Percentiles rank a stretch among this genome's conserved stretches.
phyloP scores from a whole-genome alignment of 1,140 invertebrate genomes.

The Parapsyche elsis region DNA sequence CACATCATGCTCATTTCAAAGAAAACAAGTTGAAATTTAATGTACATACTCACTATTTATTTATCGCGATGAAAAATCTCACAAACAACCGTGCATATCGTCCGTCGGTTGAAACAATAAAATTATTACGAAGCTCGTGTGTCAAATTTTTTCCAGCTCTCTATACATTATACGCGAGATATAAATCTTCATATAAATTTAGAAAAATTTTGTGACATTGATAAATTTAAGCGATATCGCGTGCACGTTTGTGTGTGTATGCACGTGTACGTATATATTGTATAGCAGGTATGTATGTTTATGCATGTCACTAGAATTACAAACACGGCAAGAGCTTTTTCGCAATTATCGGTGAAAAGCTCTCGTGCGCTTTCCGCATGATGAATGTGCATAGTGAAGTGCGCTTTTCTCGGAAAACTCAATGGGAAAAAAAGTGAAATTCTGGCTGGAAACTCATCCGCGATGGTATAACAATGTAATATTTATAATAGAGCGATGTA shows the following conservation, averaged over 20 bases:
- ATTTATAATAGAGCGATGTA: no score
- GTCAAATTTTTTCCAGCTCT: slow-evolving; percentile 6
- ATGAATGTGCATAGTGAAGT: not conserved
- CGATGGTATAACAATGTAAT: no score
- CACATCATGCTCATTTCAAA: no score
- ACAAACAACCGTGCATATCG: not conserved
- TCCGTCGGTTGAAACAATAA: not conserved
- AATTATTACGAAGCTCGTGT: slow-evolving; percentile 10
- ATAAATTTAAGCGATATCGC: slow-evolving; percentile 1
- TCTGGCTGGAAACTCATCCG: no score
- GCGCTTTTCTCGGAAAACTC: slow-evolving; percentile 1
- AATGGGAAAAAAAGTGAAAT: no score
- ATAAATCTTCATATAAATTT: not conserved
- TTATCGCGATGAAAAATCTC: slow-evolving; percentile 8
- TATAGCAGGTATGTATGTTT: no score
- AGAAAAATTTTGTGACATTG: slow-evolving; percentile 20
- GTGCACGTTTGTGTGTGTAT: not conserved
- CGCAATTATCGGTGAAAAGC: not conserved
- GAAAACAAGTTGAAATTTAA: no score
- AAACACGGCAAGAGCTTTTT: not conserved
- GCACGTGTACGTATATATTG: not conserved
- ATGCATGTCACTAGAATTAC: not conserved
- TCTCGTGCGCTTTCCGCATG: not conserved
- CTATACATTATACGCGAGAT: slow-evolving; percentile 11
- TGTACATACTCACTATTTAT: no score